Conservation (phyloP, 2,113 vertebrate genomes). For the Crotophaga sulcirostris region DNA sequence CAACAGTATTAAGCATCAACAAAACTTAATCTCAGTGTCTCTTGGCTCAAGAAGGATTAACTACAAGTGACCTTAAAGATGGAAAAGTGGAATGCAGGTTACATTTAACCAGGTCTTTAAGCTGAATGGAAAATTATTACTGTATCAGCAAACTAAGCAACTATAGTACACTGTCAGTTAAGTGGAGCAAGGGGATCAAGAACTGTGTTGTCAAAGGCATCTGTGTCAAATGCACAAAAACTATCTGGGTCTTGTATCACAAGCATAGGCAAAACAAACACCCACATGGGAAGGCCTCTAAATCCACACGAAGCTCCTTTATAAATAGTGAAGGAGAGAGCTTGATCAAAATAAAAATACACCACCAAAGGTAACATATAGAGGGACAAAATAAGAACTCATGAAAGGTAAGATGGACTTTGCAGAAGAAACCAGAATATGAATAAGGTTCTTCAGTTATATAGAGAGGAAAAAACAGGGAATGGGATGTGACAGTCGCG, state of each 20-base stretch:
- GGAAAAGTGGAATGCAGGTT: neutral
- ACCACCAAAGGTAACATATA: neutral
- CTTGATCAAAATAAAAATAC: neutral
- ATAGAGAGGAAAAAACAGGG: neutral
- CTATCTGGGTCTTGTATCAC: neutral
- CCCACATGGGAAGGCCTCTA: neutral
- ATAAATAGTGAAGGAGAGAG: neutral
- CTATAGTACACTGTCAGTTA: neutral
- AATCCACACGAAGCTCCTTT: neutral
- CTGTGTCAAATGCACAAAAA: neutral
- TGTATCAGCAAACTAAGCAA: neutral
- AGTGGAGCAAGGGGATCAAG: neutral
- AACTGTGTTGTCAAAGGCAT: neutral
- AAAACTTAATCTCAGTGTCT: neutral
- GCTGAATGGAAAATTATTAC: neutral
- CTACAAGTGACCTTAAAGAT: neutral
- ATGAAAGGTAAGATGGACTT: neutral
- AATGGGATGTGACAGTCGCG: neutral
- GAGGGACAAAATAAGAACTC: neutral
- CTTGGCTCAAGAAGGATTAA: neutral
- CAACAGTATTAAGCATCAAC: neutral
- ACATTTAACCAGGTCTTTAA: neutral
- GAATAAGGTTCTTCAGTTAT: neutral
- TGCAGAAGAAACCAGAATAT: neutral
- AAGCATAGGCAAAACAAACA: neutral